phyloP scores from a whole-genome alignment of 2,113 vertebrate species.

The Antechinus stuartii region DNA sequence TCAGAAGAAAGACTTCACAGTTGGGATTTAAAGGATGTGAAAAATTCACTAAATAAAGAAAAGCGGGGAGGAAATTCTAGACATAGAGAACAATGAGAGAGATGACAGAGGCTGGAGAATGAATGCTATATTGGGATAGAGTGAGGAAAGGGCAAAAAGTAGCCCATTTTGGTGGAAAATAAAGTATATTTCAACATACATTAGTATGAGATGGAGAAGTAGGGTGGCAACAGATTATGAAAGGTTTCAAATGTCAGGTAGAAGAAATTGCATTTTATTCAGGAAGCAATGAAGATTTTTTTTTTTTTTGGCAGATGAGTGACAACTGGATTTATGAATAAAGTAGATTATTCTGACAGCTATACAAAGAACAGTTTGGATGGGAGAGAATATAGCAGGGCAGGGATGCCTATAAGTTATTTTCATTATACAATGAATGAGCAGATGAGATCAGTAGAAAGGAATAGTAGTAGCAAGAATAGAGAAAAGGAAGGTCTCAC shows the following conservation, averaged over 20 bases:
- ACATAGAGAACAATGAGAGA: too few species aligned
- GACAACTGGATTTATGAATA: not conserved
- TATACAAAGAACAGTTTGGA: not conserved
- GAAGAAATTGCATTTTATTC: not conserved
- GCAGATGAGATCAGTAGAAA: not conserved
- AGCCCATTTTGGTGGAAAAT: not conserved
- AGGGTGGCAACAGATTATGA: not conserved
- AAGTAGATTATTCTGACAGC: not conserved
- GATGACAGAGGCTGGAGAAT: not conserved
- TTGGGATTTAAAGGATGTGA: not conserved
- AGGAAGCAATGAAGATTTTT: not conserved
- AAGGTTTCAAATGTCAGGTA: not conserved
- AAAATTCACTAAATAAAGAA: not conserved
- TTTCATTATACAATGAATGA: not conserved
- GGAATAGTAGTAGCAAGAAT: not conserved
- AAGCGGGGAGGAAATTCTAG: not conserved
- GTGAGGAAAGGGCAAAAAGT: not conserved
- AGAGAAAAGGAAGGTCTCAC: not conserved
- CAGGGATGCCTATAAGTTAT: not conserved
- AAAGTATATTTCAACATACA: not conserved
- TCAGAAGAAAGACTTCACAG: not conserved
- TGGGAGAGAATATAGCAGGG: not conserved
- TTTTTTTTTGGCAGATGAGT: not conserved
- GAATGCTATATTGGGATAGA: not conserved
- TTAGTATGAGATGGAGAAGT: not conserved